Percentiles rank a stretch among this genome's conserved stretches.
Conservation (phyloP, 2,797 vertebrate species). For the Prionace glauca region DNA sequence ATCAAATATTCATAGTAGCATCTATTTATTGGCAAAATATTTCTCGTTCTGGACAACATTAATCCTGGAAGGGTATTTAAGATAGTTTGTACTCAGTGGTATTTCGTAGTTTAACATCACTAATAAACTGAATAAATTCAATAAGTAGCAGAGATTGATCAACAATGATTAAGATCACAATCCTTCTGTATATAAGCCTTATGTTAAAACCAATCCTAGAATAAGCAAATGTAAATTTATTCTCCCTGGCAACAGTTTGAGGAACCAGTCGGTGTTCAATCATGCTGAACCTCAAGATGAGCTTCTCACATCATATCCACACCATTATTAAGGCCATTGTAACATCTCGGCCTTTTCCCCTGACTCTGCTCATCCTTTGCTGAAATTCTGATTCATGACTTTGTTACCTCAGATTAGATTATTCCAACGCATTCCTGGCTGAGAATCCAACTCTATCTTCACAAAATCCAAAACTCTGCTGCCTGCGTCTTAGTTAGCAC, state of each 20-base stretch:
- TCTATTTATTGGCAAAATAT: constrained; percentile 3
- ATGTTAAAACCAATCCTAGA: neutral
- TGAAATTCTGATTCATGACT: neutral
- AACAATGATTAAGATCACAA: neutral
- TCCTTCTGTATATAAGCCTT: neutral
- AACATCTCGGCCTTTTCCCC: too few relatives aligned
- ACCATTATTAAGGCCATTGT: too few relatives aligned
- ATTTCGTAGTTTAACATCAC: neutral
- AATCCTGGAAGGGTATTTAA: neutral
- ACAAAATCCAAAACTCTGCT: neutral
- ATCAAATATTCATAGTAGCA: neutral
- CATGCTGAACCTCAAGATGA: too few relatives aligned
- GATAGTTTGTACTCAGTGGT: neutral
- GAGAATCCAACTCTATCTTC: neutral
- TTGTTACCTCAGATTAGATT: neutral
- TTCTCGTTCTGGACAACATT: neutral
- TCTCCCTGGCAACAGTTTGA: neutral
- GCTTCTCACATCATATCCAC: too few relatives aligned
- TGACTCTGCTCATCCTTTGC: neutral
- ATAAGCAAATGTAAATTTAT: neutral
- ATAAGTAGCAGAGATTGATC: neutral
- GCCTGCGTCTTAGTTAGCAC: too few relatives aligned
- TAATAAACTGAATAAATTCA: neutral
- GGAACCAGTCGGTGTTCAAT: too few relatives aligned
- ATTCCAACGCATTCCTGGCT: neutral